Evolutionary conservation across 2,113 vertebrate genomes (phyloP), one percentile per base, ranked within the genome.

Genomic region (Neodontobutis hainanensis): DNA sequence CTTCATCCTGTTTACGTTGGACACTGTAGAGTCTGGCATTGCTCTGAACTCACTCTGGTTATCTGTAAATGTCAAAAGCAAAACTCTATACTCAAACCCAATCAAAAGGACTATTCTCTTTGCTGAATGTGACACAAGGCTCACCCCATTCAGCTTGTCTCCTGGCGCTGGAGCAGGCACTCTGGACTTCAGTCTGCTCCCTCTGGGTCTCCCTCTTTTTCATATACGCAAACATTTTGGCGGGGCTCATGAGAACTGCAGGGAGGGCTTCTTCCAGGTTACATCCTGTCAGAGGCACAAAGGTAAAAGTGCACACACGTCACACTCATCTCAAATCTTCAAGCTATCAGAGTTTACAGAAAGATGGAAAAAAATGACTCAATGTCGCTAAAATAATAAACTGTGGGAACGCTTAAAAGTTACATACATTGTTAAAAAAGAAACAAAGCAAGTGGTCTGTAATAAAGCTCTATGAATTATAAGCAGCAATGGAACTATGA

Each of bases 141-240:
- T 27, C 72, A 70, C 36, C 75, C 82, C 65, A 10, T 1, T 43
- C 36, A 7, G 67, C 16, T 32, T 57, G 38, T 9, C 70, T 27
- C 36, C 51, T 57, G 0, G 27, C 70, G 56, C 44, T 69, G 14
- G 35, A 56, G 52, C 14, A 19, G 50, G 5, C 35, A 32, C 42
- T 0, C 36, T 11, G 6, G 38, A 7, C 34, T 4, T 65, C 9
- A 42, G 12, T 0, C 43, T 36, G 8, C 34, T 40, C 9, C 60
- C 57, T 12, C 77, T 47, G 69, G 40, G 2, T 60, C 58, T 86
- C 34, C 2, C 81, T 86, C 65, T 15, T 61, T 80, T 95, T 94
- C 6, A 94, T 27, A 6, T 68, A 79, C 8, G 86, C 48, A 65
- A 95, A 94, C 38, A 90, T 84, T 57, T 93, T 93, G 12, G 89